phyloP scores from a whole-genome alignment of 2,888 invertebrate species.

The Cephus nigrinus region DNA sequence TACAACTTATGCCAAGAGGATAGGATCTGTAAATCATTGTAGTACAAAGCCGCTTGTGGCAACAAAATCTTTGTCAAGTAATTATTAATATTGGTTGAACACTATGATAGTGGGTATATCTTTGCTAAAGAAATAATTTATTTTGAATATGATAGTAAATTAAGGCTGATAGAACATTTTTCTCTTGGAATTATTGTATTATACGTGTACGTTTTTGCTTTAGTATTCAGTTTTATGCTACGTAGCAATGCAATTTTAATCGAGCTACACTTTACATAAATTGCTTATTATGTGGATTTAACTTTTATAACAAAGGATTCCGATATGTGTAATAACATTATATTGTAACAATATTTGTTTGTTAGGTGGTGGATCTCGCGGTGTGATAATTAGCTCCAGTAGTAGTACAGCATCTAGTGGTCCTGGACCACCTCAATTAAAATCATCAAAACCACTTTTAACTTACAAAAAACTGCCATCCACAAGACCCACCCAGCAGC shows the following conservation, averaged over 20 bases:
- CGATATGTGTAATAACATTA: not conserved
- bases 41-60: conserved; percentile 20
- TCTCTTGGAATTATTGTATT: too few relatives aligned
- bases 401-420: conserved; percentile 47
- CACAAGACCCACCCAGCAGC: conserved; percentile 47
- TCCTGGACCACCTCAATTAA: conserved; percentile 51
- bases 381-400: conserved; percentile 40
- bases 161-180: not conserved
- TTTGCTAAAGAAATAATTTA: not conserved
- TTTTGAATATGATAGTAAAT: not conserved
- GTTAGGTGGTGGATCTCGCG: conserved; percentile 22
- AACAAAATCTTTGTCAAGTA: conserved; percentile 23
- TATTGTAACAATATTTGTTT: not conserved
- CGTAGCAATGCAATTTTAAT: not conserved
- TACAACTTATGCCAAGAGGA: conserved; percentile 24
- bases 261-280: not conserved
- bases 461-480: conserved; percentile 49
- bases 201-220: not conserved
- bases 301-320: not conserved
- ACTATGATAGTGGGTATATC: not conserved
- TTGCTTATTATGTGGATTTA: not conserved
- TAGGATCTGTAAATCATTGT: conserved; percentile 16
- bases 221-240: not conserved
- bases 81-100: conserved; percentile 3
- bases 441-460: conserved; percentile 35